Evolutionary conservation across 2,797 vertebrate species (phyloP).

Genomic region (Emydoidea blandingii): DNA sequence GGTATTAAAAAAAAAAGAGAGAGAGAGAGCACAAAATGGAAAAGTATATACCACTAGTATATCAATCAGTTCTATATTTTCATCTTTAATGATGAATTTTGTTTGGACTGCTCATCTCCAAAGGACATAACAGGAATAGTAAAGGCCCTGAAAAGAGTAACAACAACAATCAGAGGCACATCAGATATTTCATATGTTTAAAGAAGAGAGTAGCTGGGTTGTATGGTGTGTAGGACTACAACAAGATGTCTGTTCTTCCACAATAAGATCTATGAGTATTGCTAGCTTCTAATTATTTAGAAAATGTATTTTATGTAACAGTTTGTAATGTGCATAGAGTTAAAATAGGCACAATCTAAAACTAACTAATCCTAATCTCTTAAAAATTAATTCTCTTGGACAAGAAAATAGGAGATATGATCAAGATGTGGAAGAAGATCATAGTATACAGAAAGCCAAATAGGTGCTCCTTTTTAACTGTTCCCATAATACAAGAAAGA

Average conservation of each 20-base stretch:
- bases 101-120: not conserved
- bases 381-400: not conserved
- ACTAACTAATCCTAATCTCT: not conserved
- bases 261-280: not conserved
- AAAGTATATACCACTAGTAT: not conserved
- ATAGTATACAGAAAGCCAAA: not conserved
- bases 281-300: not conserved
- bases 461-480: not conserved
- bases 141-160: not conserved
- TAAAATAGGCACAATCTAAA: not conserved
- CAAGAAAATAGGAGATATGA: not conserved
- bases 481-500: not conserved
- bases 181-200: not conserved
- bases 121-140: not conserved
- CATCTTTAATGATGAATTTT: not conserved
- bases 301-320: not conserved
- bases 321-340: not conserved
- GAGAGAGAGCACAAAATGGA: too few species aligned
- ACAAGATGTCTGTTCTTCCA: not conserved
- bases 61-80: not conserved
- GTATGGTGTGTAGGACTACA: not conserved
- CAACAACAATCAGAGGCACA: not conserved
- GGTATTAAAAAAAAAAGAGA: fast-evolving
- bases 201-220: not conserved
- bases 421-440: fast-evolving